phyloP scores from a whole-genome alignment of 2,797 vertebrate species.

The Gallinago nigripennis region DNA sequence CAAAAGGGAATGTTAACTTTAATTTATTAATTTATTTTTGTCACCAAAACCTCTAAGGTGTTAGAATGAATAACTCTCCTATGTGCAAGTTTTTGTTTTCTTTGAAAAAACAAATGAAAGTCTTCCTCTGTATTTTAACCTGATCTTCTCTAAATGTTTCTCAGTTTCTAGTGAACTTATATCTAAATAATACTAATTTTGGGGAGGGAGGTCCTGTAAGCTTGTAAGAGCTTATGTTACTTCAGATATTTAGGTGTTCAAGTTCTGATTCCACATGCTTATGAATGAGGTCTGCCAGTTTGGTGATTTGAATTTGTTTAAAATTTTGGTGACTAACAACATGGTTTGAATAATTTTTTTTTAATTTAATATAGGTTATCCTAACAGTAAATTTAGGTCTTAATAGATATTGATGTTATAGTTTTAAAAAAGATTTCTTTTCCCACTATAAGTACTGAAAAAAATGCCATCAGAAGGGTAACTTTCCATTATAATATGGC shows the following conservation, averaged over 20 bases:
- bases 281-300: not conserved
- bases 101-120: not conserved
- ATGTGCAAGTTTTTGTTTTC: not conserved
- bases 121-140: not conserved
- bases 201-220: not conserved
- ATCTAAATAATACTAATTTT: not conserved
- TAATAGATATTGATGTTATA: not conserved
- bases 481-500: not conserved
- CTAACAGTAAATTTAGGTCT: not conserved
- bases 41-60: not conserved
- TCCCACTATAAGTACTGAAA: not conserved
- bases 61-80: not conserved
- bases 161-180: not conserved
- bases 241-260: not conserved
- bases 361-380: not conserved
- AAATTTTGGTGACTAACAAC: not conserved
- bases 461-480: not conserved
- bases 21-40: not conserved
- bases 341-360: not conserved
- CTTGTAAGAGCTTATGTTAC: not conserved
- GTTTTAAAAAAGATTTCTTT: not conserved
- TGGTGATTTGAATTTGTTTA: not conserved
- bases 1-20: not conserved
- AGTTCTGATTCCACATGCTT: not conserved
- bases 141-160: not conserved